Evolutionary conservation across 1,140 invertebrate species (phyloP), one percentile per base, ranked within the genome.

Genomic region (Oscheius sp.): DNA sequence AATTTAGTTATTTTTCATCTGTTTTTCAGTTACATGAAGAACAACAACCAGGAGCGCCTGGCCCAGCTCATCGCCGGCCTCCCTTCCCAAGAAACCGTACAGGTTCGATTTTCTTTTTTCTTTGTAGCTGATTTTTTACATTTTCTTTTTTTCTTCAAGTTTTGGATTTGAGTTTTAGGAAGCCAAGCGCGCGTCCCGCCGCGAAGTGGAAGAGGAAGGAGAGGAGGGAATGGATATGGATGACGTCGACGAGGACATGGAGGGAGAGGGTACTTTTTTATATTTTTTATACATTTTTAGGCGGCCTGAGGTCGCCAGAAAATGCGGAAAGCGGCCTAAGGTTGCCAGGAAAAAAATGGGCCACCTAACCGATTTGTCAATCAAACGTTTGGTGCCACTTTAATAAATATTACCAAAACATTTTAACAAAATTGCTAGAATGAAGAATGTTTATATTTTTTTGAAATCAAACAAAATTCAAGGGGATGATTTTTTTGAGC

Each of bases 211-310:
- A 4, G 64, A 74, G n/a, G 55, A 75, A 18, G 72, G 52, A 13
- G 70, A 75, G 1, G 70, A 58, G 23, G 68, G 66, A 15, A 63
- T 38, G 26, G 62, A 71, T 26, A 74, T 66, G 63, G 69, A 73
- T 2, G 61, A 36, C 13, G 23, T 29, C 23, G 38, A 45, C 20
- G 66, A 55, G 0, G 49, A 52, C 1, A 64, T 66, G 28, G 61
- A 74, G 1, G 74, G 76, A 4, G 74, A 71, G 2, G 75, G 45
- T 62, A 45, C 61, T 23, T 15, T 10, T 66, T 46, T 66, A 20
- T 28, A 23, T 1, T 64, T 58, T n/a, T 58, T 23, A 15, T 58
- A 13, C 52, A n/a, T 28, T 58, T n/a, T 10, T 28, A 13, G 7
- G 15, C 52, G n/a, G n/a, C n/a, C n/a, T n/a, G n/a, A n/a, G n/a